Conservation (phyloP, 2,888 invertebrate genomes). For the Andrena haemorrhoa region DNA sequence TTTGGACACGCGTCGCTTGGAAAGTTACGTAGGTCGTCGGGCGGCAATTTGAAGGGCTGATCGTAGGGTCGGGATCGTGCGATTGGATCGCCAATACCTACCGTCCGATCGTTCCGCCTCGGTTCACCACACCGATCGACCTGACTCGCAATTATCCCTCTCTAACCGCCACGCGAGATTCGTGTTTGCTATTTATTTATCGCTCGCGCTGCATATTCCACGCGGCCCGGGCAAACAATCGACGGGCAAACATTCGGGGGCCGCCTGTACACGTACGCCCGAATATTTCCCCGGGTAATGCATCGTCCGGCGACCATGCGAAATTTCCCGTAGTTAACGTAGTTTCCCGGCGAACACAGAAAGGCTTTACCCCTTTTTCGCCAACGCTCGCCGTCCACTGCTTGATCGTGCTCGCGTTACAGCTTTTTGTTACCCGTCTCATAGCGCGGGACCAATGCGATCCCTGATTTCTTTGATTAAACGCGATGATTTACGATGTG, state of each 20-base stretch:
- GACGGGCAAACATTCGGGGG: conserved; percentile 65
- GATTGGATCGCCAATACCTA: conserved; percentile 32
- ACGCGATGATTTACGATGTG: neutral
- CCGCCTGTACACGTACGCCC: conserved; percentile 14
- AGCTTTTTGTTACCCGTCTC: conserved; percentile 2
- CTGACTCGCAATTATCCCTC: conserved; percentile 75
- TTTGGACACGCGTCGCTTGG: neutral
- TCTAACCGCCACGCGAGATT: conserved; percentile 71
- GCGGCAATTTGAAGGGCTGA: conserved; percentile 23
- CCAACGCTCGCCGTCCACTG: neutral
- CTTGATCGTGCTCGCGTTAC: conserved; percentile 1
- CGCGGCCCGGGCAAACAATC: conserved; percentile 72
- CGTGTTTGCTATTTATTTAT: conserved; percentile 78
- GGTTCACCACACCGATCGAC: conserved; percentile 68
- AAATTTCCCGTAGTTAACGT: conserved; percentile 36
- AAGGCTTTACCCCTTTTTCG: neutral
- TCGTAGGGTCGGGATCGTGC: conserved; percentile 25
- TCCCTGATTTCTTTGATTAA: neutral
- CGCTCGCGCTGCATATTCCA: conserved; percentile 69
- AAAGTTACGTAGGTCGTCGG: conserved; percentile 35
- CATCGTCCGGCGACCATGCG: conserved; percentile 31
- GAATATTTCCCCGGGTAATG: conserved; percentile 55
- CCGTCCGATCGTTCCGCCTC: conserved; percentile 60
- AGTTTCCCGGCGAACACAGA: conserved; percentile 10
- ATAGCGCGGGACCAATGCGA: neutral